A percentile compares a stretch with the other conserved stretches of the same genome.
These are phyloP conservation scores for Zophobas atratus DNA, from an alignment of 1,140 invertebrate species.

Conservation along the genomic window DNA sequence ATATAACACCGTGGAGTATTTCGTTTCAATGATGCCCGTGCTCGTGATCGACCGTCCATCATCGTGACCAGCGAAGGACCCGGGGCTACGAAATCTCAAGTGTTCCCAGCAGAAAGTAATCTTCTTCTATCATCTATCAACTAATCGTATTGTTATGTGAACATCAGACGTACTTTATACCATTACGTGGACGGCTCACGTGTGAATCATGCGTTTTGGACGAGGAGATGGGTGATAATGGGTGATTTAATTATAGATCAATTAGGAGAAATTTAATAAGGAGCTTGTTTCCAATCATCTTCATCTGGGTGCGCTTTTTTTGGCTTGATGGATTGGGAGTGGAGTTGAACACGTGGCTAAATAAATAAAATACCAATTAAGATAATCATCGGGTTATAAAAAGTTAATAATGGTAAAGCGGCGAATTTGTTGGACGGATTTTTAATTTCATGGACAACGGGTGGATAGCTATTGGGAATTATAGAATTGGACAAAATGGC, in stretches of 20 bases:
- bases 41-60: constrained; percentile 59
- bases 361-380: constrained; percentile 39
- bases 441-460: constrained; percentile 18
- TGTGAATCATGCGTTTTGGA: constrained; percentile 29
- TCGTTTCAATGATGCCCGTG: constrained; percentile 29
- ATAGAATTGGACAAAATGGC: background rate
- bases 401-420: constrained; percentile 13
- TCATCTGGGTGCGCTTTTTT: background rate
- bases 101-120: constrained; percentile 55
- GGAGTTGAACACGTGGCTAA: constrained; percentile 15
- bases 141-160: constrained; percentile 48
- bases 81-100: constrained; percentile 52
- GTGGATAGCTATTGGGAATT: background rate
- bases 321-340: background rate
- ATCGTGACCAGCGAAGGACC: constrained; percentile 55
- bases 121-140: constrained; percentile 48
- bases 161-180: constrained; percentile 28
- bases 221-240: constrained; percentile 19
- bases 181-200: constrained; percentile 16
- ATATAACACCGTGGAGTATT: constrained; percentile 51
- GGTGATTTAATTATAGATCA: constrained; percentile 39
- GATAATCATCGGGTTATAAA: constrained; percentile 25
- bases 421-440: background rate
- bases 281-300: background rate
- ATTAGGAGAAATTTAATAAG: constrained; percentile 26